These are phyloP conservation scores for Nyctibius bracteatus DNA, from an alignment of 2,113 vertebrate species.

Conservation along the genomic window DNA sequence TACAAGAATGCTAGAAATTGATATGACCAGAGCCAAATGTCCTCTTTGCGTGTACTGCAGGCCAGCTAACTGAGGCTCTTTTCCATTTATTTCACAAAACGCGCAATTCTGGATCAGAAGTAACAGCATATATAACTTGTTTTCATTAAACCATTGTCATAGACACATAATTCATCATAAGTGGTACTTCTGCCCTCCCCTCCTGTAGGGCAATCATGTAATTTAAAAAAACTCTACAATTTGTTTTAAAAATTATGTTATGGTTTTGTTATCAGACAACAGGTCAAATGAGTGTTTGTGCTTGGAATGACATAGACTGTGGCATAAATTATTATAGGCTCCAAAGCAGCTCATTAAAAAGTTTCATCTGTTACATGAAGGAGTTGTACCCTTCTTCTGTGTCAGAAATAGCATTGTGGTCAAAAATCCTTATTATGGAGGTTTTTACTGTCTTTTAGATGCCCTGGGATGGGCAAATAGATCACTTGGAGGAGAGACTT, in stretches of 20 bases:
- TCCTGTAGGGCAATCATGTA: not conserved
- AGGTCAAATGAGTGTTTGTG: slow-evolving; percentile 2
- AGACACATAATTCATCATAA: not conserved
- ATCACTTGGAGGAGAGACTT: not conserved
- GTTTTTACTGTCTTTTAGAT: not conserved
- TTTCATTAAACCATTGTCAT: not conserved
- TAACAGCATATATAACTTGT: not conserved
- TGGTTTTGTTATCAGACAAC: not conserved
- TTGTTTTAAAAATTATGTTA: slow-evolving; percentile 5
- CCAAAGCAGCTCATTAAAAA: not conserved
- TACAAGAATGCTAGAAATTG: not conserved
- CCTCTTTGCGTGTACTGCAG: not conserved
- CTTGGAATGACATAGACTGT: not conserved
- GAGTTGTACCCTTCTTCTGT: not conserved
- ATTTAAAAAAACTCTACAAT: not conserved
- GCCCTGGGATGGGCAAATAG: not conserved
- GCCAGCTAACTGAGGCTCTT: not conserved
- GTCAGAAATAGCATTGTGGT: not conserved
- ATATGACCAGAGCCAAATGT: not conserved
- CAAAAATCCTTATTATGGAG: not conserved
- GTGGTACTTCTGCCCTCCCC: not conserved
- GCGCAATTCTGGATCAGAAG: not conserved
- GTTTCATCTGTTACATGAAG: not conserved
- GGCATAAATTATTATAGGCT: not conserved
- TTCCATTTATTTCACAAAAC: not conserved